Base-by-base conservation (phyloP, 2,797 vertebrate species). In the Philypnodon macrostomus region DNA sequence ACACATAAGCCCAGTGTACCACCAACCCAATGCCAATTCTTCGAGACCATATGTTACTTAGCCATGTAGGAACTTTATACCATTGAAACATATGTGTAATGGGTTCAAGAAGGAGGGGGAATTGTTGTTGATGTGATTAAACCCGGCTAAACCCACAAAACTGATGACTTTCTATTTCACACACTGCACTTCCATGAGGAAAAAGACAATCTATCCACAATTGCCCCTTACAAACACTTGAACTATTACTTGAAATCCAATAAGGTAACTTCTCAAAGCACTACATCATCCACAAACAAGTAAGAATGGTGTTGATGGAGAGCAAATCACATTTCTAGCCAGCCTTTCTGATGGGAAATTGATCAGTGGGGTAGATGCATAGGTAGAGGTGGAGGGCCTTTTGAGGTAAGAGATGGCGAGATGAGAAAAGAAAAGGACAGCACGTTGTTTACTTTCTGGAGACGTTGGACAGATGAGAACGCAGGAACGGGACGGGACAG, bases 241-340 rank as follows among this genome's bases (percentile, higher is more conserved):
- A 42, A 12, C 14, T 29, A 17, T 15, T 17, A 33, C 32, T 33
- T 26, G 10, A 42, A 42, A 42, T 10, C 13, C 40, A 42, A 42
- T 27, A 31, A 14, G 17, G 30, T 21, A 13, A 15, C 18, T 26
- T 30, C 53, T 50, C 17, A 13, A 31, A 50, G 45, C 24, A 7
- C 26, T 47, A n/a, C 7, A 18, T 49, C 41, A 42, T 31, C 63
- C 38, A 58, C 55, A 65, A 58, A 62, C 56, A 23, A 65, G 15
- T 27, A 52, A 50, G 51, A 31, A 39, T 46, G 34, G 51, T 47
- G 38, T 30, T 29, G 39, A 23, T 39, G 30, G 30, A 0, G 5
- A 48, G 18, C 39, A 61, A 67, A 79, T 73, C 53, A 73, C 78
- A 80, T 58, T 78, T 76, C 73, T 32, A 76, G 61, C 78, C 34